Base-by-base conservation (phyloP, 2,113 vertebrate species). In the Chlamydotis undulata region DNA sequence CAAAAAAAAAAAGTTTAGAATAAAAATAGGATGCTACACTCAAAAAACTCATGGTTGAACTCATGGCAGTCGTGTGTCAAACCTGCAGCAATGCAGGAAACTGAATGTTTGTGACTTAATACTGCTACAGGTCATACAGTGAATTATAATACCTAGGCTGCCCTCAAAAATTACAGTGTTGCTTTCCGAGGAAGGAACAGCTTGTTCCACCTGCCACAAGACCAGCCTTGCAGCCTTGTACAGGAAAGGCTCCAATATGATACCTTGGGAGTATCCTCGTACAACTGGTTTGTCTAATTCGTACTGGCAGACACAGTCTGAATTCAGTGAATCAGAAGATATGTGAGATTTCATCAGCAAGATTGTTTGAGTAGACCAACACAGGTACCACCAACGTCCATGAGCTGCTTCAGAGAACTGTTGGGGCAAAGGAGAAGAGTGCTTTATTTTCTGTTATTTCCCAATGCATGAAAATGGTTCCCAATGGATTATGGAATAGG, bases 171-270 rank as follows among this genome's bases (percentile, higher is more conserved):
- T 28, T n/a, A 61, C 68, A 60, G 35, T 39, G 45, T 43, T 79
- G 49, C 35, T 91, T 70, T 84, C 64, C 1, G 6, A 73, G 77
- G 71, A 64, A 50, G 63, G n/a, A 95, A 83, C 91, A 93, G 78
- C 64, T 91, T 95, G 86, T 96, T 92, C 93, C 80, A 94, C 94
- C 87, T 89, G 69, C 73, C 67, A 71, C 47, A 45, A 64, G 56
- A 78, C 41, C 37, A 69, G 53, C 55, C 31, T 89, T 63, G 50
- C 52, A 76, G 41, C 55, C 78, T 64, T 75, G 41, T 67, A 47
- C 56, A 86, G 83, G 59, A 83, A 67, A 56, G 21, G 10, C 52
- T 95, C 57, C 65, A 16, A 14, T 84, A 19, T 29, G 80, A 64
- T 91, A 71, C 77, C 56, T 78, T 78, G 87, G 73, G 69, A 94